Evolutionary conservation across 1,140 invertebrate species (phyloP).

Genomic region (Drosophila nigrodunni): DNA sequence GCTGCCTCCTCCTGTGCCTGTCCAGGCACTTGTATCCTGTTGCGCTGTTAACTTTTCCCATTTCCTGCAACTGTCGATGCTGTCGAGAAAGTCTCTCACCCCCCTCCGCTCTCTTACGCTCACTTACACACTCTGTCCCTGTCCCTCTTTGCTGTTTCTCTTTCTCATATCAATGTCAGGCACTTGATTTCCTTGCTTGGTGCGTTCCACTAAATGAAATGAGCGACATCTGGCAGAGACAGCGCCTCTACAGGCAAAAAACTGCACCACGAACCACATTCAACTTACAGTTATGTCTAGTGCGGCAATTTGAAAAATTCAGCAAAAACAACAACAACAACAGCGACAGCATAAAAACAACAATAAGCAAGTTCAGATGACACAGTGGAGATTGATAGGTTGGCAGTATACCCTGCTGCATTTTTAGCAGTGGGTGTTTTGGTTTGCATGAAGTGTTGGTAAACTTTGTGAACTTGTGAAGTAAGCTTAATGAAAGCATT

Average conservation of each 20-base stretch:
- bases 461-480: too few species aligned
- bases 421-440: neutral
- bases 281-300: slow-evolving; percentile 71
- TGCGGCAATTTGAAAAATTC: slow-evolving; percentile 74
- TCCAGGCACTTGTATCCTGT: slow-evolving; percentile 60
- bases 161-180: slow-evolving; percentile 44
- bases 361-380: slow-evolving; percentile 7
- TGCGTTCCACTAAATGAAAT: slow-evolving; percentile 52
- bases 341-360: neutral
- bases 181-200: slow-evolving; percentile 68
- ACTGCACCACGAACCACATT: slow-evolving; percentile 10
- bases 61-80: slow-evolving; percentile 61
- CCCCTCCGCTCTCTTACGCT: neutral
- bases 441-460: too few species aligned
- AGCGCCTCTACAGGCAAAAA: slow-evolving; percentile 14
- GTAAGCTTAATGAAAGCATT: too few species aligned
- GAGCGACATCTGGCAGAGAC: slow-evolving; percentile 71
- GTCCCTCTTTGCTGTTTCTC: neutral
- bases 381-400: neutral
- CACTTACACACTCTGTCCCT: too few species aligned
- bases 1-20: slow-evolving; percentile 8
- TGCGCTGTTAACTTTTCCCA: slow-evolving; percentile 61
- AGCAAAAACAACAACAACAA: slow-evolving; percentile 41
- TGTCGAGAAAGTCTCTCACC: slow-evolving; percentile 29
- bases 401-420: slow-evolving; percentile 11